phyloP scores from a whole-genome alignment of 2,797 vertebrate species.

The Ceryle rudis region DNA sequence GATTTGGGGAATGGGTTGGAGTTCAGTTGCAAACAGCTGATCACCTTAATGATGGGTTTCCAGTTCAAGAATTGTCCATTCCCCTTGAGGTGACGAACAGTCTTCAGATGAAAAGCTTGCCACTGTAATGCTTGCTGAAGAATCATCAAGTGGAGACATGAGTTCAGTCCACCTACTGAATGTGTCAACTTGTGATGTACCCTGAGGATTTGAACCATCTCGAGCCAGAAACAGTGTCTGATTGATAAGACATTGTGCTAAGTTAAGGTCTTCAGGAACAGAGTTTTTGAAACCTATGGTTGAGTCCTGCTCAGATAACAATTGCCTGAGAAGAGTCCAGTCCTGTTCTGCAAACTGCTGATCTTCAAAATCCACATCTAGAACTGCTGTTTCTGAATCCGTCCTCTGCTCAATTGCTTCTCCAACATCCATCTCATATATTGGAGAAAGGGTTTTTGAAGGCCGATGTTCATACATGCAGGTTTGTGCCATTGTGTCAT shows the following conservation, averaged over 20 bases:
- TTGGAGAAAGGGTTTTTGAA: slow-evolving; percentile 97
- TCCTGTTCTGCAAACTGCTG: slow-evolving; percentile 91
- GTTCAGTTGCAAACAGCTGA: slow-evolving; percentile 59
- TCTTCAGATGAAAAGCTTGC: slow-evolving; percentile 97
- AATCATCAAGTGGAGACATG: slow-evolving; percentile 93
- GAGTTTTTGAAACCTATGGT: slow-evolving; percentile 92
- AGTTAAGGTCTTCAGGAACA: slow-evolving; percentile 95
- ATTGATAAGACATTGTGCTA: slow-evolving; percentile 98
- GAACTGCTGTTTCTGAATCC: slow-evolving; percentile 84
- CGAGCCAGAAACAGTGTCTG: slow-evolving; percentile 94
- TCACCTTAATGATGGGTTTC: slow-evolving; percentile 94
- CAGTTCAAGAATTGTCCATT: slow-evolving; percentile 98
- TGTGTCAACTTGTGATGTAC: slow-evolving; percentile 87
- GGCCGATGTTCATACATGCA: slow-evolving; percentile 93
- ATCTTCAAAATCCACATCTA: slow-evolving; percentile 81
- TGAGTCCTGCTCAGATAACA: slow-evolving; percentile 93
- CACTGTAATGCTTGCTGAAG: slow-evolving; percentile 93
- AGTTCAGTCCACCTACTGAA: slow-evolving; percentile 96
- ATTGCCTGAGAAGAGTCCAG: slow-evolving; percentile 93
- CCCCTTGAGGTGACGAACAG: slow-evolving; percentile 94
- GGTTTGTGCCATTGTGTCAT: slow-evolving; percentile 98
- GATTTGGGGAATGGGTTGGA: slow-evolving; percentile 51
- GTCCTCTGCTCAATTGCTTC: slow-evolving; percentile 89
- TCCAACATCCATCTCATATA: slow-evolving; percentile 94
- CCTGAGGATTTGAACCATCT: slow-evolving; percentile 89